Evolutionary conservation across 2,797 vertebrate species (phyloP).

Genomic region (Parauchenoglanis ngamensis): DNA sequence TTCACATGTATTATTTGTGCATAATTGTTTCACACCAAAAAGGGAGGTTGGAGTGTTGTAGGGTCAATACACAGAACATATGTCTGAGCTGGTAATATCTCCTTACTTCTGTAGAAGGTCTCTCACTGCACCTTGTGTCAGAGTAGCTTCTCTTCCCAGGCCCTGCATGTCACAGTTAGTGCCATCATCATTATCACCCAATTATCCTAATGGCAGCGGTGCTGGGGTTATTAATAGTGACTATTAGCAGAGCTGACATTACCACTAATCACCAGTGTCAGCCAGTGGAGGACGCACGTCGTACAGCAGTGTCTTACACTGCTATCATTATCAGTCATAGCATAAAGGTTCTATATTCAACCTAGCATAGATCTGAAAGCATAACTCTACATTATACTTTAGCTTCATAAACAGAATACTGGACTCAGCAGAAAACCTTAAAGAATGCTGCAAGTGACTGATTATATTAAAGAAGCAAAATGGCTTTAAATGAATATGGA

Average conservation of each 20-base stretch:
- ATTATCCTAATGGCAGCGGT: conserved; percentile 76
- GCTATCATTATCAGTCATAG: conserved; percentile 35
- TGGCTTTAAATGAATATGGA: conserved; percentile 27
- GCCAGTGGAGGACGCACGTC: conserved; percentile 47
- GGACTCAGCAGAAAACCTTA: conserved; percentile 1
- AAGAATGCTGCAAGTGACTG: conserved; percentile 16
- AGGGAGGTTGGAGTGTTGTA: background rate
- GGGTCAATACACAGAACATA: background rate
- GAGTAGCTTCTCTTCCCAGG: conserved; percentile 39
- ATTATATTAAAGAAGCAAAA: conserved; percentile 14
- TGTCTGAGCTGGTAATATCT: background rate
- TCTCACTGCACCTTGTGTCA: conserved; percentile 50
- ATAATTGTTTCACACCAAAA: background rate
- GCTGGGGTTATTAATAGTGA: conserved; percentile 72
- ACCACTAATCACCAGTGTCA: conserved; percentile 67
- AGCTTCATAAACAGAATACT: background rate
- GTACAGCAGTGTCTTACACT: conserved; percentile 35
- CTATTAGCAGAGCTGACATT: conserved; percentile 74
- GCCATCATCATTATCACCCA: conserved; percentile 76
- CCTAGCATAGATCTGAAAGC: conserved; percentile 10
- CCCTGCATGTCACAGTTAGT: conserved; percentile 57
- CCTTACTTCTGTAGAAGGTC: conserved; percentile 22
- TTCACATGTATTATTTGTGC: background rate
- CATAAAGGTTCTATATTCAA: conserved; percentile 27
- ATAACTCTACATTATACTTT: conserved; percentile 8